These are phyloP conservation scores for Astyanax mexicanus DNA, from an alignment of 2,797 vertebrate species.

Conservation along the genomic window DNA sequence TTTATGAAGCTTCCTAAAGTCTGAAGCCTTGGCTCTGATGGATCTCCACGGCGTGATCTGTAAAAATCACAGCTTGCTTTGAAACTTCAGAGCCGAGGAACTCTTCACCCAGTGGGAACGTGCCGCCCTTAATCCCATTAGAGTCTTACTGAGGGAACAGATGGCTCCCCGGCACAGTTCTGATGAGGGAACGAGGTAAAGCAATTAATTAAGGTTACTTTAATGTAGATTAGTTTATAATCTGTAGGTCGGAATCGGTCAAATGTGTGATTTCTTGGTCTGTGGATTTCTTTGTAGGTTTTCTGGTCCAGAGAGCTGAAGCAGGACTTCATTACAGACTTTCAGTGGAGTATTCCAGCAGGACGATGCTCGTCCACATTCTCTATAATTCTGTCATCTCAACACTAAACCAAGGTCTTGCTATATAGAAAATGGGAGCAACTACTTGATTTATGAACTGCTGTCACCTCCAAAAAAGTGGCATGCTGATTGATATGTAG, in stretches of 20 bases:
- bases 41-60: slow-evolving; percentile 51
- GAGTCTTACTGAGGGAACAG: slow-evolving; percentile 65
- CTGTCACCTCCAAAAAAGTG: too few relatives aligned
- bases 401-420: too few relatives aligned
- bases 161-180: slow-evolving; percentile 21
- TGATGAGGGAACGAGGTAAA: neutral
- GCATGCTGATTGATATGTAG: too few relatives aligned
- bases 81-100: slow-evolving; percentile 71
- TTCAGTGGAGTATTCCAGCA: too few relatives aligned
- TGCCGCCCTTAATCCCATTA: slow-evolving; percentile 71
- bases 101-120: slow-evolving; percentile 65
- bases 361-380: too few relatives aligned
- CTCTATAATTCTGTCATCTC: too few relatives aligned
- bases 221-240: neutral
- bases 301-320: slow-evolving; percentile 46
- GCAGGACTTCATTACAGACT: too few relatives aligned
- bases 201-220: neutral
- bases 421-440: too few relatives aligned
- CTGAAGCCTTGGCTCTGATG: slow-evolving; percentile 63
- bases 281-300: neutral
- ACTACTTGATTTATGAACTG: too few relatives aligned
- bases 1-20: neutral
- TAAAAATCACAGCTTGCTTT: slow-evolving; percentile 13
- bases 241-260: neutral
- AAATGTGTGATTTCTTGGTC: neutral